phyloP scores from a whole-genome alignment of 2,888 invertebrate species.

The Xanthia icteritia region DNA sequence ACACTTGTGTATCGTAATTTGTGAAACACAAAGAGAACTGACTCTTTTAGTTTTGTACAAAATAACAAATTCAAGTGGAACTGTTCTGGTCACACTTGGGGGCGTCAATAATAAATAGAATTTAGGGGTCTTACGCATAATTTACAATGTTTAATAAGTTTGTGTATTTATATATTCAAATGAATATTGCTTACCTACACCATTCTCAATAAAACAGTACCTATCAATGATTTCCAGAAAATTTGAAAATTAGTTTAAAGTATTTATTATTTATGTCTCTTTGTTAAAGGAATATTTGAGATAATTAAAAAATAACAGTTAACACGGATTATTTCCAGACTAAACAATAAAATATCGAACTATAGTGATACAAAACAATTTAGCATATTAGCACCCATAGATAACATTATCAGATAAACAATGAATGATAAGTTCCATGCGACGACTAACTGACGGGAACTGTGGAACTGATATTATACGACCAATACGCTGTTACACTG shows the following conservation, averaged over 20 bases:
- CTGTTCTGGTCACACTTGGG: constrained; percentile 31
- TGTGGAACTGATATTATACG: neutral
- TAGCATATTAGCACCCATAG: constrained; percentile 25
- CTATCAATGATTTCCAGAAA: neutral
- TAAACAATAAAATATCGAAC: constrained; percentile 11
- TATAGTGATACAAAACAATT: constrained; percentile 51
- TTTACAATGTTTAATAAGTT: constrained; percentile 21
- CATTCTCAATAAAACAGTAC: neutral
- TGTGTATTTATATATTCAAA: constrained; percentile 16
- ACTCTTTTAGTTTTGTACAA: constrained; percentile 42
- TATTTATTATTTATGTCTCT: neutral
- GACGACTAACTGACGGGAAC: constrained; percentile 10
- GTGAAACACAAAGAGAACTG: constrained; percentile 39
- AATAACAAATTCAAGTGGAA: constrained; percentile 44
- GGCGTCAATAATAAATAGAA: constrained; percentile 36
- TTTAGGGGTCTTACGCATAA: constrained; percentile 4
- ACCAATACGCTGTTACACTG: neutral
- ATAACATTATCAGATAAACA: constrained; percentile 52
- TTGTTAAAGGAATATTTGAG: too few species aligned
- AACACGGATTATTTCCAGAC: neutral
- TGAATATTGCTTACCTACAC: neutral
- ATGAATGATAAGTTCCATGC: constrained; percentile 47
- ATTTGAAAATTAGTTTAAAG: neutral
- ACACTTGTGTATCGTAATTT: constrained; percentile 54
- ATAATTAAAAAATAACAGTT: neutral